Percentiles rank a stretch among this genome's conserved stretches.
Evolutionary conservation across 2,113 vertebrate genomes (phyloP).

Genomic region (Lanius ludovicianus): DNA sequence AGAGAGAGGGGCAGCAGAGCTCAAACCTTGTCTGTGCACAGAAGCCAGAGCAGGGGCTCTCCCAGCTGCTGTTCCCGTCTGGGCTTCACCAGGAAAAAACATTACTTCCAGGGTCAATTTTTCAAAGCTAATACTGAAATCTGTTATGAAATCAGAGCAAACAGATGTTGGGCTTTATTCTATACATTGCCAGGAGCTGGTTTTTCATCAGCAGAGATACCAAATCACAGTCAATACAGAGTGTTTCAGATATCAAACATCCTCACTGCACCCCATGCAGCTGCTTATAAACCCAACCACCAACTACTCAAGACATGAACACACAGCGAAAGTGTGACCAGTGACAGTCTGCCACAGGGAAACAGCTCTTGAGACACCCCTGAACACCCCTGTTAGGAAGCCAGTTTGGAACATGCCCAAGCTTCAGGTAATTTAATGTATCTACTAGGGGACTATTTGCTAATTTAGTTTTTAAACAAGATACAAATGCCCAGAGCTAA

Average conservation of each 20-base stretch:
- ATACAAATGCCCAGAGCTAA: background rate
- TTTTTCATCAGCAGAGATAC: slow-evolving; percentile 40
- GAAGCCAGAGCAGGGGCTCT: background rate
- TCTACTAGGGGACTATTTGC: background rate
- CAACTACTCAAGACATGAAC: background rate
- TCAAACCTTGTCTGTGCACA: background rate
- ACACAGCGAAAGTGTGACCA: background rate
- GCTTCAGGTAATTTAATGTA: background rate
- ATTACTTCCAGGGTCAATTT: background rate
- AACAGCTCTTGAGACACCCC: background rate
- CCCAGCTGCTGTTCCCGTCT: background rate
- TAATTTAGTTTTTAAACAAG: background rate
- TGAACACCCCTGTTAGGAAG: background rate
- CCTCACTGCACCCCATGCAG: slow-evolving; percentile 4
- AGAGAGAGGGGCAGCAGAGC: background rate
- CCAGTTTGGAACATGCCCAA: slow-evolving; percentile 55
- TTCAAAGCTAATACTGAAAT: background rate
- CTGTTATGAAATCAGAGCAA: background rate
- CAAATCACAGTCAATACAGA: background rate
- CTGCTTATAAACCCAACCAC: background rate
- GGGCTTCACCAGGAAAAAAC: background rate
- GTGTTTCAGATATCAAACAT: background rate
- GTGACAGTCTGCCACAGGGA: background rate
- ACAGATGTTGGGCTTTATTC: background rate
- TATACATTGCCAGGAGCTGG: slow-evolving; percentile 10